A percentile compares a stretch with the other conserved stretches of the same genome.
These are phyloP conservation scores for Ataeniobius toweri DNA, from an alignment of 2,797 vertebrate species.

Conservation along the genomic window DNA sequence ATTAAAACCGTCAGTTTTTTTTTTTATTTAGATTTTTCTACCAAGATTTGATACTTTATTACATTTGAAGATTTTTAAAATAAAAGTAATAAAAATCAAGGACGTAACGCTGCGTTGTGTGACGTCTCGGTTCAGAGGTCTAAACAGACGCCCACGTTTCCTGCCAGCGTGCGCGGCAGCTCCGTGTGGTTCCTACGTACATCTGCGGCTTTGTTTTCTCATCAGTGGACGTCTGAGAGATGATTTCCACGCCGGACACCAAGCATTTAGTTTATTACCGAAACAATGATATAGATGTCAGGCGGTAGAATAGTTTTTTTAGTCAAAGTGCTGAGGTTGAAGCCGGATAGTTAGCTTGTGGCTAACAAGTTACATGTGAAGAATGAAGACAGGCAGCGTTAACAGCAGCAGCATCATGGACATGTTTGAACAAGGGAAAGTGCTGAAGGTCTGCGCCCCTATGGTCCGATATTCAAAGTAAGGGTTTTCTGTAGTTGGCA, in stretches of 20 bases:
- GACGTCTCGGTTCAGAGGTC: conserved; percentile 46
- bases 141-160: conserved; percentile 18
- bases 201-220: fast-evolving
- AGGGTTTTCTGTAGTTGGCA: conserved; percentile 14
- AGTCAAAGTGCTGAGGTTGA: background rate
- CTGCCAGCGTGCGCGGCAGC: conserved; percentile 9
- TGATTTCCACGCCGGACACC: fast-evolving
- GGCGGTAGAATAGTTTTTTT: fast-evolving
- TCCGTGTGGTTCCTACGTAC: background rate
- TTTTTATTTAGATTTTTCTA: background rate
- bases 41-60: background rate
- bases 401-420: conserved; percentile 76
- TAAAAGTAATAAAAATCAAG: background rate
- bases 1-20: background rate
- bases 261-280: background rate
- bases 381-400: conserved; percentile 59
- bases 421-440: conserved; percentile 86
- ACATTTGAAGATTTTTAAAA: background rate
- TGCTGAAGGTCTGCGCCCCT: conserved; percentile 92
- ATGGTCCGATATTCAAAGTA: conserved; percentile 99
- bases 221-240: background rate
- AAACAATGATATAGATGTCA: background rate
- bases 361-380: conserved; percentile 6
- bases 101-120: background rate
- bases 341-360: conserved; percentile 30